Evolutionary conservation across 2,888 invertebrate species (phyloP), one percentile per base, ranked within the genome.

Genomic region (Eupithecia pulchellata): DNA sequence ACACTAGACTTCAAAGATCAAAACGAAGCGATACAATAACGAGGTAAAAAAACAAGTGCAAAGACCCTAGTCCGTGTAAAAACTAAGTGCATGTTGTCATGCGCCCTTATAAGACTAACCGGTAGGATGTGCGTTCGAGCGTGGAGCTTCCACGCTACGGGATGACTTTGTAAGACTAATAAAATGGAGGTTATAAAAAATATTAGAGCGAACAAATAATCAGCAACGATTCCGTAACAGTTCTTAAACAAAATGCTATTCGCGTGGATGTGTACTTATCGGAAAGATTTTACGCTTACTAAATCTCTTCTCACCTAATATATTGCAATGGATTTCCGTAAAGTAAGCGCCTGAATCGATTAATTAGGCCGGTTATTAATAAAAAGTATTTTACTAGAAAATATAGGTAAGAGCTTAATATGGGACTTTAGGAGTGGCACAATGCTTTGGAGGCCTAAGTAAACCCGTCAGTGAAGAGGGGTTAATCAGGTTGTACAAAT

Each of bases 11-110:
- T 25, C 20, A 25, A 47, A 27, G 55, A 17, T 25, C 62, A 20
- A 47, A 62, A 61, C 34, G 36, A 62, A 39, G 63, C 29, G 11
- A 4, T 57, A 65, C 39, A 55, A 64, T 64, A 65, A 42, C 64
- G 11, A n/a, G n/a, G 39, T 39, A 68, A 77, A 74, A n/a, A 73
- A 76, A 73, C 42, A 72, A 84, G 91, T 84, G 88, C 91, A 91
- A 91, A 85, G 88, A 81, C 89, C 90, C 84, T 78, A 76, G 4
- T 25, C 81, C 83, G 82, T 80, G 82, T 84, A 84, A 86, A 89
- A 90, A 90, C 89, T 25, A 25, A 52, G 11, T 47, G 25, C 85
- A 87, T 87, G 86, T 84, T 85, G 87, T 89, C 89, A 89, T 87
- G 86, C 80, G 88, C 87, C 92, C 92, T 91, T 91, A 91, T 90